Base-by-base conservation (phyloP, 2,113 vertebrate species). In the Eleginops maclovinus region DNA sequence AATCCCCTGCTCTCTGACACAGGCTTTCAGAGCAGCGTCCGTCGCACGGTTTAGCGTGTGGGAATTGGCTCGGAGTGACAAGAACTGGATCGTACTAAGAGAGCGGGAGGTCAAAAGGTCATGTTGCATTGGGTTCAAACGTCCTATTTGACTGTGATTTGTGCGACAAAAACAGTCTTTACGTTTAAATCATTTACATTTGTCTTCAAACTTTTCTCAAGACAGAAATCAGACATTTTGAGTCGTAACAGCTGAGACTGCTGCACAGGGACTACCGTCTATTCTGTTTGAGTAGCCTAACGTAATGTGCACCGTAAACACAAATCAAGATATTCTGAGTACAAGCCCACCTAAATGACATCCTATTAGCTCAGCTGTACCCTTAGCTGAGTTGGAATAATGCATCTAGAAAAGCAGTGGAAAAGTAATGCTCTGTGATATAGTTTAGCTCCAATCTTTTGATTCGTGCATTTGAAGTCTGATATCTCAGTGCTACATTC, bases 1-100 rank as follows among this genome's bases (percentile, higher is more conserved):
- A 94, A 92, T 94, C 88, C 21, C 3, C 43, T 85, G 66, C 63
- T 83, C 59, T 74, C 61, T 77, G 85, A 51, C 77, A 75, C 28
- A 1, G 75, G 77, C 31, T 72, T 49, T 51, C 15, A 15, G n/a
- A 72, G 70, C 13, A n/a, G 63, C 64, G 40, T 43, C 56, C 71
- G 66, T 71, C n/a, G 21, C 67, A 21, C 60, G 61, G 73, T 70
- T 60, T 8, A 53, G 40, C 58, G 21, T 74, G 82, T 83, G 81
- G 53, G 60, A 89, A 82, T 47, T 70, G 68, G 73, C 43, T 59
- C 54, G 9, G 64, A 24, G 47, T 36, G 31, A 36, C 31, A 36
- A 8, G 31, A 36, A 36, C 10, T 3, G 17, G 26, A 19, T n/a
- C 1, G 72, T 0, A 66, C 60, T 40, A 67, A 0, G 4, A 62